Evolutionary conservation across 1,140 invertebrate genomes (phyloP).

Genomic region (Heliconius melpomene): DNA sequence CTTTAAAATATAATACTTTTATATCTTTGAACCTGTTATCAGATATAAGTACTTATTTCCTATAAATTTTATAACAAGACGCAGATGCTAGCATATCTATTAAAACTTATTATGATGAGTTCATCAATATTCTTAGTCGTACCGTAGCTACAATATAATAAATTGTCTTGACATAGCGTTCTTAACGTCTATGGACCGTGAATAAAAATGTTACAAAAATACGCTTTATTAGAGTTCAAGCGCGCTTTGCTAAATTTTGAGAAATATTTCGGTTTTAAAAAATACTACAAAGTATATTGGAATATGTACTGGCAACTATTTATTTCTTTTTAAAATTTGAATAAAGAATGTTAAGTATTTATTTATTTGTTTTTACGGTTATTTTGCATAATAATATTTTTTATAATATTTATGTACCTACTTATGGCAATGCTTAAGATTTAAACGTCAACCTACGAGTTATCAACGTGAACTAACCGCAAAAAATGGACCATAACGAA

Average conservation of each 20-base stretch:
- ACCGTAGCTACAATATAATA: not conserved
- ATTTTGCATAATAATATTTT: not conserved
- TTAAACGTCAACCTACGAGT: not conserved
- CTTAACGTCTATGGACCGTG: not conserved
- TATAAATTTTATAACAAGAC: not conserved
- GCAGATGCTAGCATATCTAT: not conserved
- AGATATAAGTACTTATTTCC: too few relatives aligned
- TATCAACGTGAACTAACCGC: conserved; percentile 36
- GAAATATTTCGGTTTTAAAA: too few relatives aligned
- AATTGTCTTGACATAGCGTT: not conserved
- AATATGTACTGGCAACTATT: too few relatives aligned
- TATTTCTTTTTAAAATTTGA: too few relatives aligned
- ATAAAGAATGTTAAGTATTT: too few relatives aligned
- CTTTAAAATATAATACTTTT: too few relatives aligned
- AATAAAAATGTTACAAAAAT: not conserved
- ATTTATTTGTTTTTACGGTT: too few relatives aligned
- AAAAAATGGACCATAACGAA: conserved; percentile 38
- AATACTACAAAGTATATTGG: too few relatives aligned
- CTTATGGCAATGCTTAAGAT: not conserved
- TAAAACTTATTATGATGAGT: not conserved
- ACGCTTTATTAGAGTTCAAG: not conserved
- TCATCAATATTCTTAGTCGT: conserved; percentile 9
- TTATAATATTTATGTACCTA: not conserved
- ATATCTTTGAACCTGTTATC: too few relatives aligned
- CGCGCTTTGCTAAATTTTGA: too few relatives aligned